These are phyloP conservation scores for Laterallus jamaicensis DNA, from an alignment of 2,113 vertebrate genomes.

Conservation along the genomic window DNA sequence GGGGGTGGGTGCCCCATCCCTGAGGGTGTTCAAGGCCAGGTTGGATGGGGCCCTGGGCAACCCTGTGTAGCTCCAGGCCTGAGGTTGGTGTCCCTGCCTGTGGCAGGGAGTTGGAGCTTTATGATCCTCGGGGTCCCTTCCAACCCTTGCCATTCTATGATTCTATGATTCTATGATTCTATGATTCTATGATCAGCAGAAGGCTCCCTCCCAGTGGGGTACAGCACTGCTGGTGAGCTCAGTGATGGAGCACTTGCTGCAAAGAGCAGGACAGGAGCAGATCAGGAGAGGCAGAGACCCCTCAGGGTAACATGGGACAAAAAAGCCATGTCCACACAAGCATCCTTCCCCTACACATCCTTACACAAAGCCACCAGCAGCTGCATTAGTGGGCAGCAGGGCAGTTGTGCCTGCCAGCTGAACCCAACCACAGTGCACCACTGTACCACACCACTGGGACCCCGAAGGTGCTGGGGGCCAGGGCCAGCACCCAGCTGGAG, in stretches of 20 bases:
- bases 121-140: too few species aligned
- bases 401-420: neutral
- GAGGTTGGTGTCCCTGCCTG: too few species aligned
- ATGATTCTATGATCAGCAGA: neutral
- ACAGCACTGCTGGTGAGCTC: neutral
- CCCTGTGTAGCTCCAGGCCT: too few species aligned
- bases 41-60: too few species aligned
- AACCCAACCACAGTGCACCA: neutral
- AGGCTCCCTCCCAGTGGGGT: neutral
- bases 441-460: neutral
- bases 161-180: too few species aligned
- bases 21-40: too few species aligned
- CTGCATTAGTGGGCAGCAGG: fast-evolving
- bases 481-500: neutral
- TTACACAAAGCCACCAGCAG: neutral
- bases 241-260: neutral
- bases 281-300: neutral
- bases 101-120: too few species aligned
- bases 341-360: neutral
- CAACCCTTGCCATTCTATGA: too few species aligned
- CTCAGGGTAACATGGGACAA: neutral
- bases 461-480: neutral
- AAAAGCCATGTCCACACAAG: neutral
- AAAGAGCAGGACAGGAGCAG: neutral
- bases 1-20: too few species aligned